Evolutionary conservation across 2,888 invertebrate genomes (phyloP).

Genomic region (Diloba caeruleocephala): DNA sequence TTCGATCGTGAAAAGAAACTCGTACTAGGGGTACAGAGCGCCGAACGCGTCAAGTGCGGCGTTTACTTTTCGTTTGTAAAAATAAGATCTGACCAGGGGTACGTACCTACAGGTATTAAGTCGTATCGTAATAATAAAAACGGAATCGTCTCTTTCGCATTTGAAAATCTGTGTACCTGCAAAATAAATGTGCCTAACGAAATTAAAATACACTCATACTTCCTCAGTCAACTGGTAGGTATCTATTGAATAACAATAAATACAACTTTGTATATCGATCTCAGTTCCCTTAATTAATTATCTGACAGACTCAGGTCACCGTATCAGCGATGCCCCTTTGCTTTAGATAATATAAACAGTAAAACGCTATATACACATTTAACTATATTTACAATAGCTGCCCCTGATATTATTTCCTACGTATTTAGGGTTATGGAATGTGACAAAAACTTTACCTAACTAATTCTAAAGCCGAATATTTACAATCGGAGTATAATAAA

Average conservation of each 20-base stretch:
- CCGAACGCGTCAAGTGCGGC: too few relatives aligned
- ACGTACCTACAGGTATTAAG: too few relatives aligned
- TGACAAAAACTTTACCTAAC: constrained; percentile 69
- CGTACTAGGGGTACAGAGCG: too few relatives aligned
- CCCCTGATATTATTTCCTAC: constrained; percentile 68
- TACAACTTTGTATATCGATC: constrained; percentile 20
- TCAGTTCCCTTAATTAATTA: constrained; percentile 41
- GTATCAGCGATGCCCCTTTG: constrained; percentile 59
- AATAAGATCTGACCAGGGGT: too few relatives aligned
- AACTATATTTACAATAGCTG: constrained; percentile 82
- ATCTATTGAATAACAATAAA: constrained; percentile 12
- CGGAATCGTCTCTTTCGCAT: not conserved
- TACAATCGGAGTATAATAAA: constrained; percentile 52
- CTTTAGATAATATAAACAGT: constrained; percentile 56
- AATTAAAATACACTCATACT: constrained; percentile 43
- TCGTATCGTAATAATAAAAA: constrained; percentile 7
- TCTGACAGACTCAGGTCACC: constrained; percentile 62
- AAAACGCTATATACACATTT: constrained; percentile 81
- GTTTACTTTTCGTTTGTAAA: too few relatives aligned
- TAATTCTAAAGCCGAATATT: constrained; percentile 70
- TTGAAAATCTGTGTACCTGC: not conserved
- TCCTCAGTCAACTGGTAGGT: constrained; percentile 50
- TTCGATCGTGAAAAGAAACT: too few relatives aligned
- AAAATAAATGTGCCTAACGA: constrained; percentile 47
- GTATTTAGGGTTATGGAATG: constrained; percentile 80